Evolutionary conservation across 2,797 vertebrate genomes (phyloP).

Genomic region (Artibeus jamaicensis): DNA sequence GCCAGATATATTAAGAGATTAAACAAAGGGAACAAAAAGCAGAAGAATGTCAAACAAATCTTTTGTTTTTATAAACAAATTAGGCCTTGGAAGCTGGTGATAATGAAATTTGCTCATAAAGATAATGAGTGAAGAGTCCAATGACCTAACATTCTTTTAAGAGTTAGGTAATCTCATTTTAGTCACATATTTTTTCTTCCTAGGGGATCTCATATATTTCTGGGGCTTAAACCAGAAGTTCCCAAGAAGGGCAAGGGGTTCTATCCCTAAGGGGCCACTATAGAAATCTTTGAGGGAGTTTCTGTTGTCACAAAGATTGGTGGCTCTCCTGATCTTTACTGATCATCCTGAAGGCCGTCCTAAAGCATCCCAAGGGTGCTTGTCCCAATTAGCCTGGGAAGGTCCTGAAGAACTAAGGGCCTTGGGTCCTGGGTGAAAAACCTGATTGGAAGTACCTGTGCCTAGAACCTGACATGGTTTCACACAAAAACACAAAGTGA

Average conservation of each 20-base stretch:
- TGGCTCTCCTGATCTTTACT: neutral
- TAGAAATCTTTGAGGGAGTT: neutral
- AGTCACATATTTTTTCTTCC: neutral
- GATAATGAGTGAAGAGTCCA: neutral
- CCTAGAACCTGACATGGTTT: neutral
- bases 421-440: neutral
- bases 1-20: neutral
- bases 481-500: neutral
- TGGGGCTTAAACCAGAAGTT: neutral
- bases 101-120: conserved; percentile 50
- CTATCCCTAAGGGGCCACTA: too few relatives aligned
- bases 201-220: neutral
- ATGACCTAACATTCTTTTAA: neutral
- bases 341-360: neutral
- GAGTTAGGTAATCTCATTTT: neutral
- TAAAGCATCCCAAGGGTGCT: neutral
- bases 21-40: neutral
- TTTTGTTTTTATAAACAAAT: conserved; percentile 20
- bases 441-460: neutral
- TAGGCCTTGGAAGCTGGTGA: conserved; percentile 25
- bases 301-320: neutral
- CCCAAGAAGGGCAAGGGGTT: neutral
- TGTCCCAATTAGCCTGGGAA: neutral
- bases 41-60: neutral
- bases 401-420: neutral